Evolutionary conservation across 2,797 vertebrate species (phyloP), one percentile per base, ranked within the genome.

Genomic region (Lindbergichthys nudifrons): DNA sequence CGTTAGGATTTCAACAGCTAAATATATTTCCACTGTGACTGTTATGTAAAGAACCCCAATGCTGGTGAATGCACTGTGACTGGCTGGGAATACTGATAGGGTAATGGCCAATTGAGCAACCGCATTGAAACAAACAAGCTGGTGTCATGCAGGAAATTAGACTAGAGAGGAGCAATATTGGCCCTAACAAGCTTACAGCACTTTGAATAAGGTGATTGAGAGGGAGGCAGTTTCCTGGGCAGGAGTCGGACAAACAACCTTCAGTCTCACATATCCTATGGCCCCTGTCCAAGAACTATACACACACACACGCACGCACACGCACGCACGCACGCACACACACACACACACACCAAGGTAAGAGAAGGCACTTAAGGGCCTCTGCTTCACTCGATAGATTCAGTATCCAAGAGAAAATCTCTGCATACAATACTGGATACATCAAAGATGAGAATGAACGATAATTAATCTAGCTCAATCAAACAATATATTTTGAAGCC

Each of bases 71-170:
- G 43, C 71, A 70, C 56, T 64, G 45, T 64, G 72, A 61, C 65
- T 50, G 45, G 41, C 57, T 82, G 77, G 65, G 70, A 73, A 62
- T 61, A 62, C 76, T 81, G 70, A 73, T 81, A 65, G 77, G 69
- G 80, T 64, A 81, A 75, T 57, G 51, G 45, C 65, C 73, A 68
- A 52, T 75, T 15, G 53, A 69, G 58, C 72, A 75, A 70, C 70
- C 0, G 14, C 67, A 75, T 65, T 77, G 77, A 84, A 84, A 82
- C 76, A 86, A 91, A 82, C 66, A 82, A 74, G 69, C 60, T 54
- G 61, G 36, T 83, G 81, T 76, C 81, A 81, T 77, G 79, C 80
- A 85, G 85, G 76, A 88, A 90, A 88, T 87, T 80, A 88, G 76
- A 80, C 67, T n/a, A 36, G 65, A 90, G 73, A 81, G 81, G 59